Evolutionary conservation across 2,113 vertebrate genomes (phyloP).

Genomic region (Tychaedon coryphoeus): DNA sequence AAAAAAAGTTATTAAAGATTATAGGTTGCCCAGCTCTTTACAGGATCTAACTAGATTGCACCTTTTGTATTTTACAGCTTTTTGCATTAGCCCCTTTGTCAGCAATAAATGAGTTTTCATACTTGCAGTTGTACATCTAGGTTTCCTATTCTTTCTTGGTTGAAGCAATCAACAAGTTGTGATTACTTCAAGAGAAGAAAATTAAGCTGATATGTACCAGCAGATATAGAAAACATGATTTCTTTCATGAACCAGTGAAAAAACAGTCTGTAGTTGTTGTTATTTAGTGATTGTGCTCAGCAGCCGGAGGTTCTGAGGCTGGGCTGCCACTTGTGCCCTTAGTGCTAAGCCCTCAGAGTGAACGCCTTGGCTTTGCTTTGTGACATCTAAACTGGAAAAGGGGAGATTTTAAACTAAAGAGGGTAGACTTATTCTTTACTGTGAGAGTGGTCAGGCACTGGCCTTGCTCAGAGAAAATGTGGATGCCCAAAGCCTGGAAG

Average conservation of each 20-base stretch:
- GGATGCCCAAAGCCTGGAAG: not conserved
- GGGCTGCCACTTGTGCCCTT: not conserved
- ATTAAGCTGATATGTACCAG: not conserved
- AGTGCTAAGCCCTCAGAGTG: not conserved
- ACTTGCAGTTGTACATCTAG: not conserved
- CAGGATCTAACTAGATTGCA: not conserved
- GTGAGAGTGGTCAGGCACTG: not conserved
- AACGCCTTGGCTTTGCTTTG: not conserved
- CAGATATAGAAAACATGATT: not conserved
- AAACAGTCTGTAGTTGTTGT: not conserved
- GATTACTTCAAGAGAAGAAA: conserved; percentile 33
- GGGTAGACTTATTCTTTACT: not conserved
- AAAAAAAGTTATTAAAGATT: conserved; percentile 12
- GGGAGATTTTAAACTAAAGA: not conserved
- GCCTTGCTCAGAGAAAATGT: not conserved
- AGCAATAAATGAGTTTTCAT: conserved; percentile 27
- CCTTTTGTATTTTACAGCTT: not conserved
- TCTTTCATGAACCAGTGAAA: not conserved
- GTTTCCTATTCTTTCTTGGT: conserved; percentile 27
- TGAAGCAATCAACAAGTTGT: conserved; percentile 41
- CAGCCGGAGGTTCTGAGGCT: not conserved
- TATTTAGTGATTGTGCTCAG: not conserved
- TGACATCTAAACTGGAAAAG: not conserved
- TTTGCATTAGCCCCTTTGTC: not conserved
- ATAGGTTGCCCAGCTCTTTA: not conserved